Evolutionary conservation across 2,113 vertebrate species (phyloP), one percentile per base, ranked within the genome.

Genomic region (Tetraodon nigroviridis): DNA sequence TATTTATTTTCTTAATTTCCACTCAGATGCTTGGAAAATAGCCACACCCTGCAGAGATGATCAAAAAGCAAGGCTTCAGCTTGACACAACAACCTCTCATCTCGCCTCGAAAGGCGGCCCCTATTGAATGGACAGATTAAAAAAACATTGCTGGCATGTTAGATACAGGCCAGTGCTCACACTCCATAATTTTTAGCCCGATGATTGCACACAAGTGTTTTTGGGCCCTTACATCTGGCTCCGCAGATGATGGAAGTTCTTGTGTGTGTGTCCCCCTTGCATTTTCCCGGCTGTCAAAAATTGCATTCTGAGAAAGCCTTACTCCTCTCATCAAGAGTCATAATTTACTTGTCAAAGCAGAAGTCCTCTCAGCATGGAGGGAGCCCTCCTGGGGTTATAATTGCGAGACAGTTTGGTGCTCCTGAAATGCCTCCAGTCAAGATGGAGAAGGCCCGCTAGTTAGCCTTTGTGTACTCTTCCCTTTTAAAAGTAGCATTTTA

Each of bases 301-400:
- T 81, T 79, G 84, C 62, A 70, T 81, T 89, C 73, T 69, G 84
- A 81, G 68, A 75, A 84, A 84, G 82, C 71, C 56, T 67, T 62
- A 61, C 69, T 78, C 67, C 76, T 77, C 70, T 84, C 79, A 82
- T 88, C 82, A 81, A 84, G 80, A 85, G 75, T 89, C 83, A 84
- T 89, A 79, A 90, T 90, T 88, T 88, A 87, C 85, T 86, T 88
- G 87, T 90, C 87, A 90, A 72, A 79, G 80, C 78, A 75, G 75
- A 75, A 71, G 79, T 78, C 73, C 71, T 82, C 81, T 79, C 83
- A 76, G 86, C 64, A 37, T 59, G 72, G 63, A 11, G 29, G 70
- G 68, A 75, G 84, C 74, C 83, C 69, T 76, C 80, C 78, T 32
- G 78, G 64, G 67, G 81, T 79, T 73, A 64, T 89, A 84, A 86